Conservation (phyloP, 2,888 invertebrate species). For the Eristalinus sepulchralis region DNA sequence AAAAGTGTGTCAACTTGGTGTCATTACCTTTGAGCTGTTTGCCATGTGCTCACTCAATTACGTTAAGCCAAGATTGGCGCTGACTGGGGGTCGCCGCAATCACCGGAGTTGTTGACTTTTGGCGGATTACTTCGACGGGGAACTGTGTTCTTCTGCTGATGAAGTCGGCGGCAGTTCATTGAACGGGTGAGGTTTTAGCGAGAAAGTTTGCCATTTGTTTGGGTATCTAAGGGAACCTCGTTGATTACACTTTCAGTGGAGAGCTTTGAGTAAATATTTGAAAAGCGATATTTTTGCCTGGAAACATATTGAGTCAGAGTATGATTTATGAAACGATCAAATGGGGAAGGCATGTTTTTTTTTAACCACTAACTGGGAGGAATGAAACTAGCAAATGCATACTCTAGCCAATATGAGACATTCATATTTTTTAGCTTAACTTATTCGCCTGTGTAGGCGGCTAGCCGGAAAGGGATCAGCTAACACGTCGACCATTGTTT, state of each 20-base stretch:
- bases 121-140: background rate
- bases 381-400: too few relatives aligned
- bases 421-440: too few relatives aligned
- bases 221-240: background rate
- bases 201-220: background rate
- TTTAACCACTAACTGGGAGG: too few relatives aligned
- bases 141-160: background rate
- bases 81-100: background rate
- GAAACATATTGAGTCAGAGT: too few relatives aligned
- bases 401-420: too few relatives aligned
- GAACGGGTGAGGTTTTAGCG: background rate
- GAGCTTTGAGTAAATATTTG: background rate
- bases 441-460: too few relatives aligned
- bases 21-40: constrained; percentile 18
- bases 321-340: too few relatives aligned
- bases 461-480: too few relatives aligned
- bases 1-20: constrained; percentile 30
- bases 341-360: too few relatives aligned
- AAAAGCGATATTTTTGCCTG: too few relatives aligned
- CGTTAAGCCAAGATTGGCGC: background rate
- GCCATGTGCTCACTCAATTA: background rate
- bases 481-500: too few relatives aligned
- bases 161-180: background rate
- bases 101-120: background rate
- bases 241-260: background rate